These are phyloP conservation scores for Argynnis bischoffii DNA, from an alignment of 2,888 invertebrate species.

Conservation along the genomic window DNA sequence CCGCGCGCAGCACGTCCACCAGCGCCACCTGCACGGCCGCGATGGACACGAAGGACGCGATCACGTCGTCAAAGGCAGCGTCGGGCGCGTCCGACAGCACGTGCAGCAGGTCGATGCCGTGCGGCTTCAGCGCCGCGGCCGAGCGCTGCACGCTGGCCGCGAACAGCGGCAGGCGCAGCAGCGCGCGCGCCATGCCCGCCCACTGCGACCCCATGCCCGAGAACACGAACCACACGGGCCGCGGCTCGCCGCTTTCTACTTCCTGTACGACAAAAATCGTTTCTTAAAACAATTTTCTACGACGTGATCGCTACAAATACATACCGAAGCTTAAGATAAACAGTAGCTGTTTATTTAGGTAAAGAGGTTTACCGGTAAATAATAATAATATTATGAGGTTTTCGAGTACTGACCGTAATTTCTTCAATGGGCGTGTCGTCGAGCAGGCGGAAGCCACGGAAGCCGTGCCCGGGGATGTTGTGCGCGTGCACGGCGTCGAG, in stretches of 20 bases:
- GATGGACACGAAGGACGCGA: constrained; percentile 96
- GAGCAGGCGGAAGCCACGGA: constrained; percentile 91
- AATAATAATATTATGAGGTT: background rate
- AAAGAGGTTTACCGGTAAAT: too few species aligned
- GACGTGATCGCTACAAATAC: too few species aligned
- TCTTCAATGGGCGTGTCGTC: constrained; percentile 65
- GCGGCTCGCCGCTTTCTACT: constrained; percentile 79
- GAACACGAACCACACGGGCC: constrained; percentile 97
- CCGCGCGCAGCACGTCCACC: constrained; percentile 90
- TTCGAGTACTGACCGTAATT: constrained; percentile 34
- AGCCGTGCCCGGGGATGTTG: constrained; percentile 88
- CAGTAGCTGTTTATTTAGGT: too few species aligned
- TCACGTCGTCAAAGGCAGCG: constrained; percentile 90
- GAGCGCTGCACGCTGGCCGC: constrained; percentile 89
- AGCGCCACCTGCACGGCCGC: constrained; percentile 98
- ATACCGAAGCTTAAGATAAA: too few species aligned
- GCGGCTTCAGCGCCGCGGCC: constrained; percentile 88
- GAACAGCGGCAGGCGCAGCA: constrained; percentile 92
- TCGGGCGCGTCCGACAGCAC: constrained; percentile 90
- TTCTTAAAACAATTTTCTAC: too few species aligned
- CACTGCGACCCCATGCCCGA: constrained; percentile 99
- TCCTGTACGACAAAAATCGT: constrained; percentile 49
- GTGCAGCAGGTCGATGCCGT: constrained; percentile 91
- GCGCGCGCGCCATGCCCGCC: constrained; percentile 95
- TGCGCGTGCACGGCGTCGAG: constrained; percentile 88